A percentile compares a stretch with the other conserved stretches of the same genome.
phyloP scores from a whole-genome alignment of 2,113 vertebrate species.

The Lucifuga dentata region DNA sequence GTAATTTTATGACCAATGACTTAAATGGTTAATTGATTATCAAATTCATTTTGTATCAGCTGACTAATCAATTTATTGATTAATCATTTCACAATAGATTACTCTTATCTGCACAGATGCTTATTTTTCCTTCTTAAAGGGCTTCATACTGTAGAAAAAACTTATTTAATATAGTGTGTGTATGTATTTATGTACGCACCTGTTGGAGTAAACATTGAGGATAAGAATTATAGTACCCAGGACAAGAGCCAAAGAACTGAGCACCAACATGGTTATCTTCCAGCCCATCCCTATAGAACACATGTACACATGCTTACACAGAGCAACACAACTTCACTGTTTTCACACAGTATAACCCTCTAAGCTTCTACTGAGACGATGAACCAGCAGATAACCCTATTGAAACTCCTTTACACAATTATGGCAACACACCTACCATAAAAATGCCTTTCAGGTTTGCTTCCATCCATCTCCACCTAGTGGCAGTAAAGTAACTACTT shows the following conservation, averaged over 20 bases:
- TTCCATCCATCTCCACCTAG: slow-evolving; percentile 62
- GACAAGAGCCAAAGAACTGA: slow-evolving; percentile 87
- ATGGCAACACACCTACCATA: not conserved
- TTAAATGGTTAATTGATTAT: too few relatives aligned
- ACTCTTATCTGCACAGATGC: too few relatives aligned
- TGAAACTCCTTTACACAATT: slow-evolving; percentile 12
- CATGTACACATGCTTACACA: not conserved
- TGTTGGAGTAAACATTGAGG: slow-evolving; percentile 87
- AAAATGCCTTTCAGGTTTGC: not conserved
- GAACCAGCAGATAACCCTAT: not conserved
- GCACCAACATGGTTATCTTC: slow-evolving; percentile 88
- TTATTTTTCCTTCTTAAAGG: too few relatives aligned
- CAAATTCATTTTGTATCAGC: too few relatives aligned
- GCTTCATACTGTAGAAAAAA: too few relatives aligned
- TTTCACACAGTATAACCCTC: too few relatives aligned
- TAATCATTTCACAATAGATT: too few relatives aligned
- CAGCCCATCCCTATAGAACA: slow-evolving; percentile 86
- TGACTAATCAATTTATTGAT: too few relatives aligned
- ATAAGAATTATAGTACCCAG: slow-evolving; percentile 86
- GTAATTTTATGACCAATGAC: too few relatives aligned
- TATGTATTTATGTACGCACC: slow-evolving; percentile 75
- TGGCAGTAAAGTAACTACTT: slow-evolving; percentile 39
- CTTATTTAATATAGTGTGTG: not conserved
- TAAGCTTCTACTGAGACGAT: not conserved
- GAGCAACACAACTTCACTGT: too few relatives aligned